These are phyloP conservation scores for Etheostoma spectabile DNA, from an alignment of 2,113 vertebrate genomes.

Conservation along the genomic window DNA sequence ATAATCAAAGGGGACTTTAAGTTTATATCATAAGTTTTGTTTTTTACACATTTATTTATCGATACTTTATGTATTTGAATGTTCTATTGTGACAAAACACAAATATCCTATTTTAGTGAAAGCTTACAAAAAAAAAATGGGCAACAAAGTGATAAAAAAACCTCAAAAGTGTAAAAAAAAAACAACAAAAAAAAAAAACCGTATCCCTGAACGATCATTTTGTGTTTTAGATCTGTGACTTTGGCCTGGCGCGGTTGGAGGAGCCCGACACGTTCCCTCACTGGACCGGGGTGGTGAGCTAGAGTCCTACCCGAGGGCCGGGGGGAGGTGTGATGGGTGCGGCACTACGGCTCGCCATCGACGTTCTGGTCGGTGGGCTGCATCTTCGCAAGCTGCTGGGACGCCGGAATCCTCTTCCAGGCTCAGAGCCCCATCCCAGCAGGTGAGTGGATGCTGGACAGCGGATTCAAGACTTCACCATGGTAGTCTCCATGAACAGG, in stretches of 20 bases:
- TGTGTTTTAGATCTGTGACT: slow-evolving; percentile 86
- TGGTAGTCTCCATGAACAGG: too few relatives aligned
- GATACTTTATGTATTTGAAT: too few relatives aligned
- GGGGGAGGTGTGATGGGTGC: slow-evolving; percentile 90
- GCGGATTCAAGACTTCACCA: too few relatives aligned
- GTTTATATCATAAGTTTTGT: too few relatives aligned
- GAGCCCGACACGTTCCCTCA: slow-evolving; percentile 87
- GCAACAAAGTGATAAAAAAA: too few relatives aligned
- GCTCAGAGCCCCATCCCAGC: slow-evolving; percentile 90
- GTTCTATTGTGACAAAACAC: too few relatives aligned
- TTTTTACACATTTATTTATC: too few relatives aligned
- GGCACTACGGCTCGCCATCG: slow-evolving; percentile 88
- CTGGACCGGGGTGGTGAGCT: slow-evolving; percentile 91
- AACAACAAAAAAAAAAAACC: too few relatives aligned
- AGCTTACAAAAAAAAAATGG: too few relatives aligned
- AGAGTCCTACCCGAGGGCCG: slow-evolving; percentile 90
- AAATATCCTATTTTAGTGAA: too few relatives aligned
- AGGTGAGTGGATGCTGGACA: slow-evolving; percentile 73
- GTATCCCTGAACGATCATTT: neutral
- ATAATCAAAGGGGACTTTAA: too few relatives aligned
- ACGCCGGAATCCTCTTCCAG: slow-evolving; percentile 87
- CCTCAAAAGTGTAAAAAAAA: too few relatives aligned
- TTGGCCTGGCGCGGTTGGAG: slow-evolving; percentile 88
- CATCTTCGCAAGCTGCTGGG: slow-evolving; percentile 89
- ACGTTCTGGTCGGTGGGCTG: slow-evolving; percentile 90